Evolutionary conservation across 2,113 vertebrate genomes (phyloP), one percentile per base, ranked within the genome.

Genomic region (Myotis lucifugus): DNA sequence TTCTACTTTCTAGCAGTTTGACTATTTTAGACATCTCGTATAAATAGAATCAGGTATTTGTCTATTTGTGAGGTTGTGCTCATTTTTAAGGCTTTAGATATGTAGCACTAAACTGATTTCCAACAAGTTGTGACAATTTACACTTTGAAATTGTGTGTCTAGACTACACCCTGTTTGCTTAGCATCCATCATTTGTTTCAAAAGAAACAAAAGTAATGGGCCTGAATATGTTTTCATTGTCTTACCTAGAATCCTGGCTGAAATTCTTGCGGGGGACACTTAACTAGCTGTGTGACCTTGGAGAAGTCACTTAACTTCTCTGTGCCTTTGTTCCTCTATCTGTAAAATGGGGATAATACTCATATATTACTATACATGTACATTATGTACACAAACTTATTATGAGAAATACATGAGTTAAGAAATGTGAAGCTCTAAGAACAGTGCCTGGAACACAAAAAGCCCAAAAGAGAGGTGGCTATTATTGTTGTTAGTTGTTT

Each of bases 391-490:
- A 54, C 25, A 27, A 40, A 79, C 12, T 79, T 56, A 70, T 42
- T 54, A 50, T 19, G 8, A 87, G 37, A 9, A 95, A 69, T 27
- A 92, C 50, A 32, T 37, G 11, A 87, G 46, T 64, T 91, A 77
- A 88, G 69, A 83, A 86, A 34, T 42, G 25, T 40, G 34, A 90
- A 78, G 19, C 42, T 94, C 46, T 77, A 72, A 78, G 85, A 94
- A 85, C 1, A 82, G 54, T 73, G 34, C 25, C 37, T 88, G 48
- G 37, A 72, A 76, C 42, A 81, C 7, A 48, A n/a, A 64, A 84
- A 72, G 32, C 18, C 70, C 85, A 32, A 67, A 83, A 54, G 72
- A 85, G 27, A 86, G 37, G 66, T 48, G 23, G 32, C 7, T 91
- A 52, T 93, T 74, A 27, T 64, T 29, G 50, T 74, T 78, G 13